Conservation (phyloP, 2,888 invertebrate species). For the Colostygia pectinataria region DNA sequence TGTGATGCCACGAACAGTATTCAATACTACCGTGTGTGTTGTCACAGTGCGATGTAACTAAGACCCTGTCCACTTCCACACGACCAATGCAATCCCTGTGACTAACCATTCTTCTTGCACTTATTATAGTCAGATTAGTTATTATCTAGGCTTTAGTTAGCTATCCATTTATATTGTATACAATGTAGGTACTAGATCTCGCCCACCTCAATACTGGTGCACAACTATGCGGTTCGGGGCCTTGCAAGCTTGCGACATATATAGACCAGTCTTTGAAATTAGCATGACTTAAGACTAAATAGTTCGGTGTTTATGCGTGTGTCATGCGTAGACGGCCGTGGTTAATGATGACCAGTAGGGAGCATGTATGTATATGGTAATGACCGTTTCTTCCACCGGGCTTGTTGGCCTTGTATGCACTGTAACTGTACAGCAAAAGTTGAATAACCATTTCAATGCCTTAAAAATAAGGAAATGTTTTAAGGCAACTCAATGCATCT, state of each 20-base stretch:
- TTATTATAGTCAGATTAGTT: constrained; percentile 39
- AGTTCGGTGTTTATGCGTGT: constrained; percentile 43
- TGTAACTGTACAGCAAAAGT: constrained; percentile 51
- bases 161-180: constrained; percentile 19
- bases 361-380: constrained; percentile 57
- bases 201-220: constrained; percentile 51
- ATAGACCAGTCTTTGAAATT: constrained; percentile 58
- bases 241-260: constrained; percentile 59
- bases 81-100: constrained; percentile 71
- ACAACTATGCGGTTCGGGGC: constrained; percentile 61
- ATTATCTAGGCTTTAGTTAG: constrained; percentile 18
- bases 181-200: constrained; percentile 46
- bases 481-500: constrained; percentile 35
- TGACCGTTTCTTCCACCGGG: constrained; percentile 51
- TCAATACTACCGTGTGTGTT: constrained; percentile 32
- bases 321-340: constrained; percentile 53
- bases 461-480: constrained; percentile 44
- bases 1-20: constrained; percentile 39
- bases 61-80: constrained; percentile 60
- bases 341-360: constrained; percentile 62
- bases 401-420: constrained; percentile 35
- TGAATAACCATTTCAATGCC: constrained; percentile 47
- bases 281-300: constrained; percentile 60
- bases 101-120: constrained; percentile 78
- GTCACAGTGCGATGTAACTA: constrained; percentile 37